Conservation (phyloP, 2,113 vertebrate genomes). For the Thamnophis sirtalis region DNA sequence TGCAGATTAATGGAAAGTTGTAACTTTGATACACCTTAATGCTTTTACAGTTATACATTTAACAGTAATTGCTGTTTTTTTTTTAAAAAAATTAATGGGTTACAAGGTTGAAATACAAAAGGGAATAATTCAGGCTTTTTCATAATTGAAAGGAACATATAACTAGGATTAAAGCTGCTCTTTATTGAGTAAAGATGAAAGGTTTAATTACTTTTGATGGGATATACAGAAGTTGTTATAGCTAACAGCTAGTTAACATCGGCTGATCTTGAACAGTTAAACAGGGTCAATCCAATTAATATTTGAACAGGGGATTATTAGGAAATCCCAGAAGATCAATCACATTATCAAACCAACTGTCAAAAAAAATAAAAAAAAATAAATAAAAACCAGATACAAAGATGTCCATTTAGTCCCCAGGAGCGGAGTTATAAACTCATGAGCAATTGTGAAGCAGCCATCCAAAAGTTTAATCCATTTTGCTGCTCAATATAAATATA, state of each 20-base stretch:
- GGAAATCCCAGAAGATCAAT: neutral
- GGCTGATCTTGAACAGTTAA: neutral
- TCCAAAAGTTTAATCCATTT: neutral
- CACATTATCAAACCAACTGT: neutral
- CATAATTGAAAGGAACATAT: slow-evolving; percentile 12
- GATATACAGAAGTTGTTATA: neutral
- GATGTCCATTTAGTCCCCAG: neutral
- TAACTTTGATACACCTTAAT: neutral
- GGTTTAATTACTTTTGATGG: slow-evolving; percentile 39
- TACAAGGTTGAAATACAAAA: neutral
- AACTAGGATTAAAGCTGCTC: slow-evolving; percentile 20
- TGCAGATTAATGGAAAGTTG: slow-evolving; percentile 33
- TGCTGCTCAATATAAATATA: slow-evolving; percentile 17
- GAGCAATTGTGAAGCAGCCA: neutral
- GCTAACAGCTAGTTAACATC: neutral
- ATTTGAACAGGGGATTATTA: neutral
- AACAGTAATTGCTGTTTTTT: slow-evolving; percentile 1
- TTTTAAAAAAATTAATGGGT: slow-evolving; percentile 1
- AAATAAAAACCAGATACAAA: neutral
- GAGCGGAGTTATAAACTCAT: neutral
- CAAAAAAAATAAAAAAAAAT: too few relatives aligned
- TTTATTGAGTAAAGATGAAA: slow-evolving; percentile 31
- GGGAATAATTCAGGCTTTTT: neutral
- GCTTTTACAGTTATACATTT: neutral
- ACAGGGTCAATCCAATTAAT: neutral